A percentile compares a stretch with the other conserved stretches of the same genome.
phyloP scores from a whole-genome alignment of 2,888 invertebrate genomes.

The Apodemia zela region DNA sequence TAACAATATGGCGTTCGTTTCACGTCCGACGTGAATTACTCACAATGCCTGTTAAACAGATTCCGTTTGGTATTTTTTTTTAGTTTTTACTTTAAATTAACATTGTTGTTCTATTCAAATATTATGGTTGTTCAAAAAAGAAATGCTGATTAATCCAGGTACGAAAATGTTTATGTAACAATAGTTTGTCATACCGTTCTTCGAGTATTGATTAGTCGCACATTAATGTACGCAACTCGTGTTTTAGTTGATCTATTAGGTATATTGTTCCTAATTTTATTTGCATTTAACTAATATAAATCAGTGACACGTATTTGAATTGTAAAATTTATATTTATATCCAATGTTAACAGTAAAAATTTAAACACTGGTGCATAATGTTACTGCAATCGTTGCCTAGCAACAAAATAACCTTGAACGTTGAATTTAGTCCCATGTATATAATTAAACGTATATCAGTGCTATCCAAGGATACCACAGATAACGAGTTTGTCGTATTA shows the following conservation, averaged over 20 bases:
- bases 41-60: constrained; percentile 43
- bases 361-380: constrained; percentile 44
- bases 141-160: constrained; percentile 41
- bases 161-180: constrained; percentile 34
- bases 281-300: background rate
- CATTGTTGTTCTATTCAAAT: constrained; percentile 21
- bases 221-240: constrained; percentile 26
- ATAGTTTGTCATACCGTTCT: constrained; percentile 27
- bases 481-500: too few relatives aligned
- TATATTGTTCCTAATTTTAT: constrained; percentile 8
- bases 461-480: too few relatives aligned
- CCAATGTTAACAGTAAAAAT: background rate
- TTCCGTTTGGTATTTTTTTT: constrained; percentile 31
- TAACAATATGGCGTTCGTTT: constrained; percentile 44
- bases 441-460: too few relatives aligned
- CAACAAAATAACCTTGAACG: constrained; percentile 45
- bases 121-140: constrained; percentile 32
- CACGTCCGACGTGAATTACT: constrained; percentile 40
- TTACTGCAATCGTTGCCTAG: constrained; percentile 55
- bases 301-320: background rate
- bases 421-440: constrained; percentile 18
- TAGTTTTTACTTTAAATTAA: constrained; percentile 24
- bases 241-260: constrained; percentile 21
- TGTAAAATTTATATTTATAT: background rate
- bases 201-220: constrained; percentile 50